Conservation (phyloP, 2,113 vertebrate genomes). For the Petrocephalus microphthalmus region DNA sequence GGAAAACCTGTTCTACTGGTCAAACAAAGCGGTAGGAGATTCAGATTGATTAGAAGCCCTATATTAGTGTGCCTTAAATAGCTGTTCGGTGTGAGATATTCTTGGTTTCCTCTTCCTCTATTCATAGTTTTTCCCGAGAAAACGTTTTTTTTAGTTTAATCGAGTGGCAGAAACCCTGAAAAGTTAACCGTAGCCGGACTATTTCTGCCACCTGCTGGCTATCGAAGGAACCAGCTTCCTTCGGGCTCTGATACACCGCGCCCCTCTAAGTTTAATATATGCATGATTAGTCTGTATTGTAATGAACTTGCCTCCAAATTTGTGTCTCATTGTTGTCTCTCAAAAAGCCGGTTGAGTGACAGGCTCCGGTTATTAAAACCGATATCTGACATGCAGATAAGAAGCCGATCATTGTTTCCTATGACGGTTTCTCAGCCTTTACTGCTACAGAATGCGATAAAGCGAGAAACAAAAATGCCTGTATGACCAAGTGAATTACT, state of each 20-base stretch:
- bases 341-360: neutral
- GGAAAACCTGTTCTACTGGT: no score
- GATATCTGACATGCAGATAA: neutral
- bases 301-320: neutral
- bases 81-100: no score
- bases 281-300: neutral
- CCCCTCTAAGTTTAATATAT: neutral
- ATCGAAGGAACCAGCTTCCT: neutral
- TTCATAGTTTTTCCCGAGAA: neutral
- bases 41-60: no score
- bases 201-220: slow-evolving; percentile 14
- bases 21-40: no score
- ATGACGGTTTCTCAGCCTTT: neutral
- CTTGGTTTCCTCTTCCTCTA: neutral
- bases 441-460: neutral
- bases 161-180: neutral
- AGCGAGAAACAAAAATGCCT: neutral
- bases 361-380: neutral
- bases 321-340: neutral
- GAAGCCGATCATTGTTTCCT: neutral
- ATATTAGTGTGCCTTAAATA: no score
- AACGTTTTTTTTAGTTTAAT: neutral
- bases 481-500: neutral
- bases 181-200: neutral
- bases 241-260: neutral